Evolutionary conservation across 2,113 vertebrate genomes (phyloP).

Genomic region (Dipodomys stephensi): DNA sequence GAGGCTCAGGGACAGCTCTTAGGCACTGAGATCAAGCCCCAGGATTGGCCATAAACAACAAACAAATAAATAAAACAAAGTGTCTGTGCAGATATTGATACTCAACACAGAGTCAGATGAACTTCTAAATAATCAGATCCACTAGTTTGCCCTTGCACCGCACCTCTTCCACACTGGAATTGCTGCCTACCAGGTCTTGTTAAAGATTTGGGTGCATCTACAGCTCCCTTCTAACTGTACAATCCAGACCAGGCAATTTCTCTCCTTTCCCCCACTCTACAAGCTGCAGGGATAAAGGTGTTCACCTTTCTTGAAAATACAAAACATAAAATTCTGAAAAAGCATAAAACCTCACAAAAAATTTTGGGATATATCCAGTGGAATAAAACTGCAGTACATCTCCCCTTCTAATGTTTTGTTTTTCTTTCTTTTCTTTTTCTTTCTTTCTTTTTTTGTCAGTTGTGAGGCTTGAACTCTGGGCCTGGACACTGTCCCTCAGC

Average conservation of each 20-base stretch:
- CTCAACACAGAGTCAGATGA: background rate
- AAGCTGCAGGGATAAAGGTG: background rate
- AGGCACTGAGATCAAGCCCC: too few relatives aligned
- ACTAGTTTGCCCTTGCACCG: background rate
- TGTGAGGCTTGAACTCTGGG: too few relatives aligned
- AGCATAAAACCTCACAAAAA: conserved; percentile 23
- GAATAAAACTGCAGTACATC: background rate
- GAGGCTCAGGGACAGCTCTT: too few relatives aligned
- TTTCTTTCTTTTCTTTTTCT: too few relatives aligned
- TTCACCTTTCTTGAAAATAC: background rate
- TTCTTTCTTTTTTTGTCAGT: too few relatives aligned
- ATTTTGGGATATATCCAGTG: background rate
- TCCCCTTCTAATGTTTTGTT: background rate
- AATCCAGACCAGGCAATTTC: background rate
- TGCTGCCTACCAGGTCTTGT: background rate
- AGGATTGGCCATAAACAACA: background rate
- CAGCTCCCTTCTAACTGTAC: background rate
- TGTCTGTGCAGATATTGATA: background rate
- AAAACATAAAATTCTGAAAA: background rate
- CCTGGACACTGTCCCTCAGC: too few relatives aligned
- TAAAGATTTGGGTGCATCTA: background rate
- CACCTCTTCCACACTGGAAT: background rate
- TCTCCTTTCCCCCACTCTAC: background rate
- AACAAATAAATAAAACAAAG: background rate
- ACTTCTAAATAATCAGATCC: background rate